Evolutionary conservation across 2,888 invertebrate genomes (phyloP), one percentile per base, ranked within the genome.

Genomic region (Trachelus iudaicus): DNA sequence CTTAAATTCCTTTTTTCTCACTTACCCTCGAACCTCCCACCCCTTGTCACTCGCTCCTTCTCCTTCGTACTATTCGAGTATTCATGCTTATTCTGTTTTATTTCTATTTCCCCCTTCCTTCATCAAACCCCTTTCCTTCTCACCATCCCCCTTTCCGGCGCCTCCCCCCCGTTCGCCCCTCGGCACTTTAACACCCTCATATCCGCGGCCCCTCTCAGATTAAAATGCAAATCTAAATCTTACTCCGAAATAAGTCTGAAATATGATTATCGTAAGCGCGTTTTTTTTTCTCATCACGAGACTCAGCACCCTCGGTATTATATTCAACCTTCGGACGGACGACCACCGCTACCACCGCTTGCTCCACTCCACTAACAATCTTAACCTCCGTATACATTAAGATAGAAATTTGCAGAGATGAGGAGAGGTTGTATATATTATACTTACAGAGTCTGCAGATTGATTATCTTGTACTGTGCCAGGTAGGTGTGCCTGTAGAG

Each of bases 401-500:
- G 9, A 31, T 71, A 11, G 33, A 34, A 73, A 73, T 71, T 37
- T 30, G 68, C 76, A 34, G 15, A 40, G 31, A 37, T 12, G 9
- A 23, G 23, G 56, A 56, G 23, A 23, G 56, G 1, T 2, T 23
- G 23, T 56, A 23, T 78, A 91, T 90, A 88, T 92, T 78, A 91
- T 90, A 88, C 92, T 89, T 90, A 92, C 83, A 93, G 93, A 0
- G 93, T 94, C 75, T 92, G 90, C 23, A 96, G 88, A 86, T 96
- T 94, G 76, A 95, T 92, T 69, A 96, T 94, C 76, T 94, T 93
- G 90, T 97, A 97, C 79, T 94, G 93, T 4, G 97, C 97, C 76
- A 94, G 90, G 89, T 95, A 97, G 84, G 97, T 97, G 90, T 97
- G 94, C 79, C 97, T 94, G 92, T 95, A 97, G 69, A 96, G 93